Conservation (phyloP, 2,888 invertebrate species). For the Esperia sulphurella region DNA sequence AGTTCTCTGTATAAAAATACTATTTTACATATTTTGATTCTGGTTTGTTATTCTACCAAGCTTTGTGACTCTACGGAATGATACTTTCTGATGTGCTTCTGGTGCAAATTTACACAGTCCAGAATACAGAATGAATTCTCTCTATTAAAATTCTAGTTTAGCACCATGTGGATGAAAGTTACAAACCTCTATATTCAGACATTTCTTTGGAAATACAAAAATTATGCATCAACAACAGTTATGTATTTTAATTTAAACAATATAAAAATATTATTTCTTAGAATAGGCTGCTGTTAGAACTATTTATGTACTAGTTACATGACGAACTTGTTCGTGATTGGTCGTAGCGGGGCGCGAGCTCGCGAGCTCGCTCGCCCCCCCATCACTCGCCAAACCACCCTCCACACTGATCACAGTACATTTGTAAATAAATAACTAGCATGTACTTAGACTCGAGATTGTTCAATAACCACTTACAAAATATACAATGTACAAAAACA, state of each 20-base stretch:
- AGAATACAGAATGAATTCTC: slow-evolving; percentile 17
- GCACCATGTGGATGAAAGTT: slow-evolving; percentile 68
- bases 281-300: slow-evolving; percentile 55
- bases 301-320: slow-evolving; percentile 28
- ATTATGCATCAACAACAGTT: slow-evolving; percentile 61
- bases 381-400: too few species aligned
- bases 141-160: slow-evolving; percentile 44
- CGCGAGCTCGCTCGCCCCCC: slow-evolving; percentile 10
- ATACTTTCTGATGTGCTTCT: slow-evolving; percentile 13
- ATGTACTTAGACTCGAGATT: slow-evolving; percentile 50
- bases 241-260: slow-evolving; percentile 73
- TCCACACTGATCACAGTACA: slow-evolving; percentile 60
- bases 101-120: slow-evolving; percentile 17
- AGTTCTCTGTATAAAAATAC: slow-evolving; percentile 13
- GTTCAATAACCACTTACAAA: slow-evolving; percentile 66
- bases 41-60: slow-evolving; percentile 3
- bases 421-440: slow-evolving; percentile 57
- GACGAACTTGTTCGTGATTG: too few species aligned
- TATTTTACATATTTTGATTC: slow-evolving; percentile 3
- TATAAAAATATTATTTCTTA: slow-evolving; percentile 76
- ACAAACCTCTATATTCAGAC: slow-evolving; percentile 39
- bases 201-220: slow-evolving; percentile 60
- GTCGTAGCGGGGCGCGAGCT: too few species aligned
- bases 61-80: slow-evolving; percentile 28
- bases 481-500: slow-evolving; percentile 67